A percentile compares a stretch with the other conserved stretches of the same genome.
These are phyloP conservation scores for Physeter macrocephalus DNA, from an alignment of 2,113 vertebrate genomes.

Conservation along the genomic window DNA sequence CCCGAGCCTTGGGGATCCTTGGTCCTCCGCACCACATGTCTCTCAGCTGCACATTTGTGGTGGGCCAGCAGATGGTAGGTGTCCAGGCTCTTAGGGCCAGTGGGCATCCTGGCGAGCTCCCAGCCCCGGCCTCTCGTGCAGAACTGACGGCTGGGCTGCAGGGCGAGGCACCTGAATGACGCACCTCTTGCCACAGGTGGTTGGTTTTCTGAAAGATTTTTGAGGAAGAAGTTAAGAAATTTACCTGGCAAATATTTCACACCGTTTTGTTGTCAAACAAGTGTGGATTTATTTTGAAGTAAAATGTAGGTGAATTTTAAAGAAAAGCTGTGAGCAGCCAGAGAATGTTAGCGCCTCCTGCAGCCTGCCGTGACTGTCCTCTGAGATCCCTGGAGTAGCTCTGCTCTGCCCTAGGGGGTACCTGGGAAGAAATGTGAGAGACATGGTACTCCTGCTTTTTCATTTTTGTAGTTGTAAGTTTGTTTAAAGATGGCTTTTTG, in stretches of 20 bases:
- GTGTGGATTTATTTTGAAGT: background rate
- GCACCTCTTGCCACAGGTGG: background rate
- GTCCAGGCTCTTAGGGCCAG: background rate
- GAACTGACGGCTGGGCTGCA: background rate
- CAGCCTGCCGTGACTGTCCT: background rate
- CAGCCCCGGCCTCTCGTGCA: background rate
- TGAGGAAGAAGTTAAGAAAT: background rate
- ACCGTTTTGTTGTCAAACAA: background rate
- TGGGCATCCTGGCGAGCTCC: too few relatives aligned
- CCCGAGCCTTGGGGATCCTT: background rate
- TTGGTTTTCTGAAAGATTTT: background rate
- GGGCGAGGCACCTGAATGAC: background rate
- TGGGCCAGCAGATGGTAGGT: too few relatives aligned
- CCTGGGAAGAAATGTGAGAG: background rate
- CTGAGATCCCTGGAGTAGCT: background rate
- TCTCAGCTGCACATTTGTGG: background rate
- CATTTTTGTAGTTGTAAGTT: background rate
- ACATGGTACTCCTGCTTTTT: background rate
- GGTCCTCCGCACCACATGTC: background rate
- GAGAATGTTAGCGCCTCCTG: accelerated
- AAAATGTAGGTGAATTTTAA: background rate
- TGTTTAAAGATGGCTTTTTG: background rate
- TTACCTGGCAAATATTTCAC: background rate
- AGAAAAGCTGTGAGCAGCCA: background rate
- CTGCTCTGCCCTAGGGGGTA: background rate